Conservation (phyloP, 2,113 vertebrate species). For the Limnothrissa miodon region DNA sequence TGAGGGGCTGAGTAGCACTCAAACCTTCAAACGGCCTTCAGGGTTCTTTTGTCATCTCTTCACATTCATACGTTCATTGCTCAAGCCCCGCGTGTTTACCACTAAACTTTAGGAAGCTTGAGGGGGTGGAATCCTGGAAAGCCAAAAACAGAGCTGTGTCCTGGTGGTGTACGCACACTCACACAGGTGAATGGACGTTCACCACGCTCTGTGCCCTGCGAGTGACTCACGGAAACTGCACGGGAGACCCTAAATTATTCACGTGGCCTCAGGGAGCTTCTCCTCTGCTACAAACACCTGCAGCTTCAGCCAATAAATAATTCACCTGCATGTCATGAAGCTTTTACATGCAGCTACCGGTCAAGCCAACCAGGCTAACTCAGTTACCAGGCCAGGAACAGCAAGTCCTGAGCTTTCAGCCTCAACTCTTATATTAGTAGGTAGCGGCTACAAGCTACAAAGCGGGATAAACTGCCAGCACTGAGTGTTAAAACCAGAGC, state of each 20-base stretch:
- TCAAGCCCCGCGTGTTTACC: not conserved
- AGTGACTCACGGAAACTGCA: conserved; percentile 17
- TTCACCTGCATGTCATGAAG: conserved; percentile 52
- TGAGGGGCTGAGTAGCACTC: not conserved
- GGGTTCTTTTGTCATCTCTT: not conserved
- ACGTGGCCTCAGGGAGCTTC: conserved; percentile 31
- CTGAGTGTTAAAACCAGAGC: too few relatives aligned
- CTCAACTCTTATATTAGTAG: not conserved
- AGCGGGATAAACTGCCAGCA: too few relatives aligned
- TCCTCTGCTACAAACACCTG: conserved; percentile 32
- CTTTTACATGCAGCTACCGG: conserved; percentile 32
- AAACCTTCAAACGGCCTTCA: not conserved
- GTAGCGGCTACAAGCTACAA: not conserved
- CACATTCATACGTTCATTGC: not conserved
- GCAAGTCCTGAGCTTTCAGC: not conserved
- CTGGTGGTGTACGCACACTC: not conserved
- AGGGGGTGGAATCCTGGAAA: not conserved
- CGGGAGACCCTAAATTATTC: conserved; percentile 45
- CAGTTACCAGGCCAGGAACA: conserved; percentile 3
- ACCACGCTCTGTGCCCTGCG: not conserved
- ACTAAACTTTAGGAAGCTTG: not conserved
- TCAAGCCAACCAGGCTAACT: not conserved
- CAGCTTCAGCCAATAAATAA: conserved; percentile 52
- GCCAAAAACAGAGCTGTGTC: not conserved
- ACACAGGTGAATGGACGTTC: not conserved